phyloP scores from a whole-genome alignment of 2,888 invertebrate species.

The Drosophila affinis region DNA sequence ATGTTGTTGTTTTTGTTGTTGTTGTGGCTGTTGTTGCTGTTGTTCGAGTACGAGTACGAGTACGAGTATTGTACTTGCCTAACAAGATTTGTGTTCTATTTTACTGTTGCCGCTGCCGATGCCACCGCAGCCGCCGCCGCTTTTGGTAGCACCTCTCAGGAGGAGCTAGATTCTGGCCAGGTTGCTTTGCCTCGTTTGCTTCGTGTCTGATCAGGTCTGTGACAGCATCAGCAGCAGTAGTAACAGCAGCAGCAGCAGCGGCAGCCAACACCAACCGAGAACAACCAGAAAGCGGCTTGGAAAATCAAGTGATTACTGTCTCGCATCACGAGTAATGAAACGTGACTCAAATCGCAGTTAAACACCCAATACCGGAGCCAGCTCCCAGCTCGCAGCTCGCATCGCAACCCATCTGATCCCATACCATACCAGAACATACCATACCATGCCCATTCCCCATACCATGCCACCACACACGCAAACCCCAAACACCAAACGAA shows the following conservation, averaged over 20 bases:
- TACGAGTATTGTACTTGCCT: constrained; percentile 22
- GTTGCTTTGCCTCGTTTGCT: constrained; percentile 22
- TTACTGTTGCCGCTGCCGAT: constrained; percentile 19
- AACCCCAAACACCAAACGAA: constrained; percentile 41
- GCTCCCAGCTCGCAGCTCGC: background rate
- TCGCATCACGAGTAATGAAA: constrained; percentile 81
- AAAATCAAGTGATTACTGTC: constrained; percentile 81
- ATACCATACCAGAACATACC: constrained; percentile 8
- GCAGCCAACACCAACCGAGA: constrained; percentile 14
- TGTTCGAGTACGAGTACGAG: constrained; percentile 5
- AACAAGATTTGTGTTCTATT: constrained; percentile 55
- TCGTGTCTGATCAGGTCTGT: constrained; percentile 46
- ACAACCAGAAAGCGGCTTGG: constrained; percentile 56
- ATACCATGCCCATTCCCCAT: background rate
- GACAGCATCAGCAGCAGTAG: constrained; percentile 36
- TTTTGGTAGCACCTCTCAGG: constrained; percentile 46
- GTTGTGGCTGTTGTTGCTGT: constrained; percentile 23
- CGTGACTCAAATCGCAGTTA: constrained; percentile 81
- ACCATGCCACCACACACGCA: constrained; percentile 43
- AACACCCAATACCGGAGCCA: constrained; percentile 56
- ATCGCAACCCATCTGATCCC: constrained; percentile 6
- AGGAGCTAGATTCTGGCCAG: constrained; percentile 18
- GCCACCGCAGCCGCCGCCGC: constrained; percentile 26
- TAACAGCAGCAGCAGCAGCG: constrained; percentile 30
- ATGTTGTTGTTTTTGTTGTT: constrained; percentile 17